Percentiles rank a stretch among this genome's conserved stretches.
Evolutionary conservation across 2,797 vertebrate genomes (phyloP).

Genomic region (Remorina albescens): DNA sequence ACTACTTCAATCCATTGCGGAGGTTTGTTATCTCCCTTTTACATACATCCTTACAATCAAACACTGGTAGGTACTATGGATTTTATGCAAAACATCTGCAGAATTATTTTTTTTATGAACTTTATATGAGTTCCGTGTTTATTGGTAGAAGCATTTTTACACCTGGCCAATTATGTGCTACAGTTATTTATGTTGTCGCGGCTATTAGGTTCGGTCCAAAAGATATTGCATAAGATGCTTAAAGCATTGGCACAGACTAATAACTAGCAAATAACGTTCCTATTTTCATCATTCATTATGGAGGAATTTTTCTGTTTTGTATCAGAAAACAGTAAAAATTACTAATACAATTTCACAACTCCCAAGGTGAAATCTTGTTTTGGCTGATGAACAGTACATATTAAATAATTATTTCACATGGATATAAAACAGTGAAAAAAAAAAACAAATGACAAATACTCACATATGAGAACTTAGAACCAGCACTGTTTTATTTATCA

Average conservation of each 20-base stretch:
- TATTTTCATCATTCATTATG: neutral
- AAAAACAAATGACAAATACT: neutral
- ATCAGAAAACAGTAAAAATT: neutral
- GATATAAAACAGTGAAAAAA: neutral
- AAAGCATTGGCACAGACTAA: neutral
- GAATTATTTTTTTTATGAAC: neutral
- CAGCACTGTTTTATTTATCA: neutral
- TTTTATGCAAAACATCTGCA: constrained; percentile 16
- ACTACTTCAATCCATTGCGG: neutral
- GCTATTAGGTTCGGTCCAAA: neutral
- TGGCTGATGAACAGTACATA: neutral
- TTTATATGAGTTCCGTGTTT: neutral
- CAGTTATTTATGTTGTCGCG: neutral
- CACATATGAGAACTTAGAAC: neutral
- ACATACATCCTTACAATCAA: too few relatives aligned
- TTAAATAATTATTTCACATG: neutral
- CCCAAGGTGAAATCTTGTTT: neutral
- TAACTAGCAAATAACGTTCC: neutral
- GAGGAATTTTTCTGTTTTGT: neutral
- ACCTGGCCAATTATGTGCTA: neutral
- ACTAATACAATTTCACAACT: too few relatives aligned
- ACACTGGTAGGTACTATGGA: neutral
- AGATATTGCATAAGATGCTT: constrained; percentile 3
- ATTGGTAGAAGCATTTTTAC: neutral
- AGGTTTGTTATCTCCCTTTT: too few relatives aligned